phyloP scores from a whole-genome alignment of 2,888 invertebrate genomes.

The Horisme vitalbata region DNA sequence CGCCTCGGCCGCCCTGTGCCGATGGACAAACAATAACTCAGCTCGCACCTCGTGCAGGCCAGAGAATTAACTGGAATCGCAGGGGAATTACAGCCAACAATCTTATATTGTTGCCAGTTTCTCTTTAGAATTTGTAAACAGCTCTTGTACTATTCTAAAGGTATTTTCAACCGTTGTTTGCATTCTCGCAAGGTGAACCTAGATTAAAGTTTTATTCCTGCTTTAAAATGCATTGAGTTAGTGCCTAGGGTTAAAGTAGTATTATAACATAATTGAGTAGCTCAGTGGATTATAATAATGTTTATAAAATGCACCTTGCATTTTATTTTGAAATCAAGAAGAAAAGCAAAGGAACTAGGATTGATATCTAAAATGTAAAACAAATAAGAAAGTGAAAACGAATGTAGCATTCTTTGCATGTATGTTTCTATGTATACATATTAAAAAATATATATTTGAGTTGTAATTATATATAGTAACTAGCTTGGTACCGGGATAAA shows the following conservation, averaged over 20 bases:
- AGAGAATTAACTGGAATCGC: conserved; percentile 39
- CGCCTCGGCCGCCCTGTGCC: conserved; percentile 25
- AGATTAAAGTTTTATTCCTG: conserved; percentile 26
- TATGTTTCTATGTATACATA: too few species aligned
- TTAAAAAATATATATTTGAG: too few species aligned
- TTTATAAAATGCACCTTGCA: too few species aligned
- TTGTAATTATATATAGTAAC: too few species aligned
- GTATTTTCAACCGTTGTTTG: conserved; percentile 24
- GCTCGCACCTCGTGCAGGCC: conserved; percentile 42
- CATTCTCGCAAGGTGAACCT: conserved; percentile 23
- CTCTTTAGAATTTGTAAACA: conserved; percentile 31
- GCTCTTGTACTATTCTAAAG: conserved; percentile 20
- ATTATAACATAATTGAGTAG: conserved; percentile 1
- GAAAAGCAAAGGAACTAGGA: too few species aligned
- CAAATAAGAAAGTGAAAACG: too few species aligned
- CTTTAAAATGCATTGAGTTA: conserved; percentile 24
- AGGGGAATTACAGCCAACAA: conserved; percentile 30
- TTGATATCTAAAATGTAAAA: too few species aligned
- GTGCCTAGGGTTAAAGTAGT: conserved; percentile 4
- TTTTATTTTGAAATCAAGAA: too few species aligned
- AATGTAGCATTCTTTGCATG: too few species aligned
- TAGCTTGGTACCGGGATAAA: too few species aligned
- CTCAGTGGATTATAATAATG: background rate
- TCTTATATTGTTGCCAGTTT: conserved; percentile 28
- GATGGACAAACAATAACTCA: conserved; percentile 53